A percentile compares a stretch with the other conserved stretches of the same genome.
These are phyloP conservation scores for Troides oblongomaculatus DNA, from an alignment of 2,888 invertebrate genomes.

Conservation along the genomic window DNA sequence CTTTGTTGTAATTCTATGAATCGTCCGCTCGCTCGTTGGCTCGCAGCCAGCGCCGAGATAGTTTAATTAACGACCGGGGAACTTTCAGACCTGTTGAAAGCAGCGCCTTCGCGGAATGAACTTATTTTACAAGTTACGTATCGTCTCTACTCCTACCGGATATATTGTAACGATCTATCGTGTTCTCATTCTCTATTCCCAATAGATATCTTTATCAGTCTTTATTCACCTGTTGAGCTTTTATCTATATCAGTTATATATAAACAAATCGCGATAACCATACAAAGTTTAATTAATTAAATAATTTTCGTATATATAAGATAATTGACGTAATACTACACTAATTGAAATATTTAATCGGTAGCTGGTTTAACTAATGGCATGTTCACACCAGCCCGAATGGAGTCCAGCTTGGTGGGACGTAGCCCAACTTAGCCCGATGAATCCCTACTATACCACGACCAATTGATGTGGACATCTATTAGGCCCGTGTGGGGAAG, in stretches of 20 bases:
- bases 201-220: not conserved
- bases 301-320: no score
- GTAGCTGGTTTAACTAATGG: no score
- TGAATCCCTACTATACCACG: no score
- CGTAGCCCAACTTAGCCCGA: no score
- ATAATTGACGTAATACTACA: no score
- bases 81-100: constrained; percentile 78
- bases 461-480: no score
- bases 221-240: not conserved
- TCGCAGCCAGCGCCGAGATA: constrained; percentile 67
- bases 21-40: constrained; percentile 56
- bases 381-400: no score
- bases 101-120: constrained; percentile 63
- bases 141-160: constrained; percentile 36
- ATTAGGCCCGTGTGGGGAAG: no score
- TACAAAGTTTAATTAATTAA: no score
- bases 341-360: no score
- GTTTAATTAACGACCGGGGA: constrained; percentile 78
- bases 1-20: constrained; percentile 73
- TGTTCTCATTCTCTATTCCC: not conserved
- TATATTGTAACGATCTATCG: constrained; percentile 40
- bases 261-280: not conserved
- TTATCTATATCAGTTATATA: not conserved
- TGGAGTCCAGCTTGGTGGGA: no score
- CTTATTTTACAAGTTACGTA: constrained; percentile 57